Conservation (phyloP, 2,113 vertebrate genomes). For the Xiphophorus hellerii region DNA sequence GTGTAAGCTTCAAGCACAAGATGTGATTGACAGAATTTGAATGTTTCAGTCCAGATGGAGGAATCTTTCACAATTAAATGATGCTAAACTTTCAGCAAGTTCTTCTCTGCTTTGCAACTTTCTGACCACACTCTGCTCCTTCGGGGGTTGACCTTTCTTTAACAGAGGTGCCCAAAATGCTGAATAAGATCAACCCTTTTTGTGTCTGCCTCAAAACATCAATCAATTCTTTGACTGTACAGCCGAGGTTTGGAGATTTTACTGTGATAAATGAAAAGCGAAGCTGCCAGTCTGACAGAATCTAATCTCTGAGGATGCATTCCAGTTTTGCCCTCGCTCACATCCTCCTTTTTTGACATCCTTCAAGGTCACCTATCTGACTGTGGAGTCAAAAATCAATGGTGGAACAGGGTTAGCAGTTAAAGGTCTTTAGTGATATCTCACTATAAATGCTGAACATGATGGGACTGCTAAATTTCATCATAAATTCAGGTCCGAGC, state of each 20-base stretch:
- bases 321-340: conserved; percentile 24
- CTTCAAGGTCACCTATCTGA: conserved; percentile 59
- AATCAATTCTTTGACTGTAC: conserved; percentile 8
- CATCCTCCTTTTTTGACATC: conserved; percentile 13
- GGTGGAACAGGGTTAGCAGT: conserved; percentile 24
- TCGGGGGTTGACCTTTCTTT: conserved; percentile 11
- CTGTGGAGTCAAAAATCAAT: conserved; percentile 48
- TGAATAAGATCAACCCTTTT: not conserved
- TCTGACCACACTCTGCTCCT: not conserved
- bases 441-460: conserved; percentile 18
- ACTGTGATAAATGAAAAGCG: conserved; percentile 4
- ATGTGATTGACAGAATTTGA: conserved; percentile 58
- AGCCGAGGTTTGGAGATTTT: conserved; percentile 18
- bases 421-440: conserved; percentile 26
- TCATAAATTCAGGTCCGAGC: conserved; percentile 68
- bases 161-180: conserved; percentile 13
- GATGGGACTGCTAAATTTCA: conserved; percentile 63
- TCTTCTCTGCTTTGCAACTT: not conserved
- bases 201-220: conserved; percentile 1
- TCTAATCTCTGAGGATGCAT: conserved; percentile 29
- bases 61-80: conserved; percentile 44
- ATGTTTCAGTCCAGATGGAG: conserved; percentile 40
- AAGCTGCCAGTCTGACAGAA: conserved; percentile 17
- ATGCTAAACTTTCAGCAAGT: conserved; percentile 1
- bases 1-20: conserved; percentile 54